phyloP scores from a whole-genome alignment of 2,113 vertebrate genomes.

The Plecotus auritus region DNA sequence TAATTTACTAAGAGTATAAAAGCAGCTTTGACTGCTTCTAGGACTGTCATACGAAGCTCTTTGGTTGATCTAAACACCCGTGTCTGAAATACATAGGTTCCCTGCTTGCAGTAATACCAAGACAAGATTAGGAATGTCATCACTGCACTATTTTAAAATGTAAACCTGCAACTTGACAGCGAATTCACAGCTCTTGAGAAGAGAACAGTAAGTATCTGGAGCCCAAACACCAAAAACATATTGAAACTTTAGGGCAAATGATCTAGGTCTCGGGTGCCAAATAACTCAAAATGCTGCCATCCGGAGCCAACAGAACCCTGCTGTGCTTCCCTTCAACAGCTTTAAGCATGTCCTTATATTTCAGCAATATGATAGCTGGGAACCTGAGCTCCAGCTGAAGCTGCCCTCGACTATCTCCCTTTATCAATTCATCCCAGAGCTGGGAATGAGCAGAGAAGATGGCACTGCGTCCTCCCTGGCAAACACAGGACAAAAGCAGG shows the following conservation, averaged over 20 bases:
- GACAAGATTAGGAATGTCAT: not conserved
- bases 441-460: not conserved
- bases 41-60: not conserved
- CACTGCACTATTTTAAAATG: not conserved
- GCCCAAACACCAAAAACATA: not conserved
- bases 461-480: not conserved
- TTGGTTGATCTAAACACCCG: not conserved
- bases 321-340: not conserved
- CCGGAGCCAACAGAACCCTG: not conserved
- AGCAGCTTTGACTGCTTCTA: not conserved
- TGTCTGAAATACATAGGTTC: not conserved
- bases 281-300: not conserved
- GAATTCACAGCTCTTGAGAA: not conserved
- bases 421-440: conserved; percentile 9
- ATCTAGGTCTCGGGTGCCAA: not conserved
- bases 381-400: not conserved
- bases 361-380: not conserved
- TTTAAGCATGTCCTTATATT: not conserved
- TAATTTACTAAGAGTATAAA: not conserved
- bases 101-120: not conserved
- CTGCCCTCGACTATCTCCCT: not conserved
- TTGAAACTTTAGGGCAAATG: not conserved
- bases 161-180: not conserved
- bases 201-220: not conserved
- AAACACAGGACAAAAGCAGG: not conserved